A percentile compares a stretch with the other conserved stretches of the same genome.
These are phyloP conservation scores for Hemicentrotus pulcherrimus DNA, from an alignment of 35 echinoderm and acorn worm genomes.

Conservation along the genomic window DNA sequence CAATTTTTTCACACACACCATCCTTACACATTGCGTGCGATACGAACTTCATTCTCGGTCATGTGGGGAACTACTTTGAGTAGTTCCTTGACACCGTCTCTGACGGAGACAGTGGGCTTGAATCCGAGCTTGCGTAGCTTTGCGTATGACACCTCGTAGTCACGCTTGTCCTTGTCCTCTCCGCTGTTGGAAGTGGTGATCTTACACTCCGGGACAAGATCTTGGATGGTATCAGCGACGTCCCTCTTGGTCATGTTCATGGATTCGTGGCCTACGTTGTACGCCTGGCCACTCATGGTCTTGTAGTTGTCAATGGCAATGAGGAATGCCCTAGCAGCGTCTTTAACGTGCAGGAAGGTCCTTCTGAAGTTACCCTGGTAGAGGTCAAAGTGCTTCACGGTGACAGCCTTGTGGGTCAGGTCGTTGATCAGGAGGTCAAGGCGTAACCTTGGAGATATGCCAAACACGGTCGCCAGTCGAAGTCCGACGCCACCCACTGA, in stretches of 20 bases:
- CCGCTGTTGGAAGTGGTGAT: conserved; percentile 58
- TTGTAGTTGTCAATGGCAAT: conserved; percentile 74
- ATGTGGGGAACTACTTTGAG: conserved; percentile 75
- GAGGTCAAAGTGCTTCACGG: conserved; percentile 63
- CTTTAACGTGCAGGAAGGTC: conserved; percentile 75
- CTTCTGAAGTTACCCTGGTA: conserved; percentile 77
- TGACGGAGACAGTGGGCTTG: conserved; percentile 50
- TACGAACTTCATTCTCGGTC: conserved; percentile 45
- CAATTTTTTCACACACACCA: not conserved
- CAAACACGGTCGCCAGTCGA: conserved; percentile 80
- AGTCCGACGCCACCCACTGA: conserved; percentile 67
- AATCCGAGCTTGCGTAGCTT: conserved; percentile 70
- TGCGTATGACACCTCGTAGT: conserved; percentile 78
- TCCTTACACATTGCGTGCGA: conserved; percentile 68
- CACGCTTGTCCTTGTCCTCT: conserved; percentile 78
- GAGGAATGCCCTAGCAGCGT: conserved; percentile 66
- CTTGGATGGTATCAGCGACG: conserved; percentile 57
- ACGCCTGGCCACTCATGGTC: conserved; percentile 72
- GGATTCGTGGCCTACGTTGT: conserved; percentile 70
- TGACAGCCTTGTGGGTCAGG: conserved; percentile 69
- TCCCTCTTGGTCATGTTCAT: conserved; percentile 86
- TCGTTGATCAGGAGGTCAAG: conserved; percentile 79
- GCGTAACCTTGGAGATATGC: conserved; percentile 69
- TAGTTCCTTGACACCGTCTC: conserved; percentile 67
- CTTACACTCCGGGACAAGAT: conserved; percentile 52